Conservation (phyloP, 2,113 vertebrate genomes). For the Sander lucioperca region DNA sequence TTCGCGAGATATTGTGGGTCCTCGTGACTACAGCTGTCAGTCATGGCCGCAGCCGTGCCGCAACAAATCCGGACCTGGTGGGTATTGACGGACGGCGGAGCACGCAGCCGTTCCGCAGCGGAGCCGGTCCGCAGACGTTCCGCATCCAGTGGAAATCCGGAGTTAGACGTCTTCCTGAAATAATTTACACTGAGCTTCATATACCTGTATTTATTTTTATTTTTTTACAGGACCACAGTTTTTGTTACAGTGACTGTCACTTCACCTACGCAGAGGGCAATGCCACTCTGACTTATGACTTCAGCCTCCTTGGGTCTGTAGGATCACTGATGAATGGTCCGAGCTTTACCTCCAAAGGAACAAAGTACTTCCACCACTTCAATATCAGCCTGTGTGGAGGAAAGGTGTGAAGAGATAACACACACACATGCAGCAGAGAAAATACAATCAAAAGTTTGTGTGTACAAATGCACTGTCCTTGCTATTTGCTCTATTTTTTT, state of each 20-base stretch:
- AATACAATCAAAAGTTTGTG: background rate
- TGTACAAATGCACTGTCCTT: background rate
- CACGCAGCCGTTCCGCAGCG: no score
- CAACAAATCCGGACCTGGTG: no score
- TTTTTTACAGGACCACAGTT: slow-evolving; percentile 89
- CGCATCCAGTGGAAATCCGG: no score
- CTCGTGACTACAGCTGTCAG: no score
- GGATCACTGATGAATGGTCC: slow-evolving; percentile 93
- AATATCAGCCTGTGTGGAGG: slow-evolving; percentile 97
- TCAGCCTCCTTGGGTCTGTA: slow-evolving; percentile 87
- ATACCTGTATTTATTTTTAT: background rate
- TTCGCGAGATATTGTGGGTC: no score
- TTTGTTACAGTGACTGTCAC: slow-evolving; percentile 94
- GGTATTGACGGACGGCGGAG: no score
- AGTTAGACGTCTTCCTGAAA: no score
- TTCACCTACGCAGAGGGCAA: slow-evolving; percentile 88
- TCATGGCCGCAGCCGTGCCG: no score
- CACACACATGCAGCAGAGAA: background rate
- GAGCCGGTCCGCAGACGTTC: no score
- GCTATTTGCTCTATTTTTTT: background rate
- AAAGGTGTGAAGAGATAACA: slow-evolving; percentile 83
- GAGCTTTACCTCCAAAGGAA: slow-evolving; percentile 97
- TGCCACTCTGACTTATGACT: slow-evolving; percentile 89
- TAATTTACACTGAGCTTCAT: no score
- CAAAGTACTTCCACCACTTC: slow-evolving; percentile 96